Evolutionary conservation across 2,797 vertebrate species (phyloP).

Genomic region (Pygocentrus nattereri): DNA sequence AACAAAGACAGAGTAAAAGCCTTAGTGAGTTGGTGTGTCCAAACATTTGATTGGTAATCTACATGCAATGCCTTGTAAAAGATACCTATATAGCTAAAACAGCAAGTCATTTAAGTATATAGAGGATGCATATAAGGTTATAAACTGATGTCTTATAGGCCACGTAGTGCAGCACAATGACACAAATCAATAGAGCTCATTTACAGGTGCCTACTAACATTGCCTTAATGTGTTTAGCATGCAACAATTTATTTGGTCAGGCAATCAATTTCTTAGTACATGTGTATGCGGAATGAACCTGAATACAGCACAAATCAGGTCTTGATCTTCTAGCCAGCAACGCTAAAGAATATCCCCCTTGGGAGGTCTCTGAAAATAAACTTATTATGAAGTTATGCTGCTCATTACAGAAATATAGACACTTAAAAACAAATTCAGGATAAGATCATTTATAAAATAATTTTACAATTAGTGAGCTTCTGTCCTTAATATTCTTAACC

Average conservation of each 20-base stretch:
- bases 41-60: too few species aligned
- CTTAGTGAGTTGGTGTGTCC: too few species aligned
- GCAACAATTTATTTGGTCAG: background rate
- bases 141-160: background rate
- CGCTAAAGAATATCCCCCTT: background rate
- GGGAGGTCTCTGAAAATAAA: too few species aligned
- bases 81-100: background rate
- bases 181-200: slow-evolving; percentile 1
- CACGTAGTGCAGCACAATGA: background rate
- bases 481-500: too few species aligned
- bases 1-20: background rate
- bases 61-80: too few species aligned
- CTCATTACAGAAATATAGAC: too few species aligned
- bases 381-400: too few species aligned
- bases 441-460: too few species aligned
- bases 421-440: too few species aligned
- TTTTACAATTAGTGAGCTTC: too few species aligned
- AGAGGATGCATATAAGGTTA: background rate
- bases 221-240: slow-evolving; percentile 1
- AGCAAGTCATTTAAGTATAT: background rate
- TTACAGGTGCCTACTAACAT: background rate
- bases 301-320: slow-evolving; percentile 36
- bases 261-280: background rate
- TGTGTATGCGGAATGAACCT: slow-evolving; percentile 9
- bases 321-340: slow-evolving; percentile 17